Evolutionary conservation across 2,797 vertebrate genomes (phyloP), one percentile per base, ranked within the genome.

Genomic region (Spea hammondii): DNA sequence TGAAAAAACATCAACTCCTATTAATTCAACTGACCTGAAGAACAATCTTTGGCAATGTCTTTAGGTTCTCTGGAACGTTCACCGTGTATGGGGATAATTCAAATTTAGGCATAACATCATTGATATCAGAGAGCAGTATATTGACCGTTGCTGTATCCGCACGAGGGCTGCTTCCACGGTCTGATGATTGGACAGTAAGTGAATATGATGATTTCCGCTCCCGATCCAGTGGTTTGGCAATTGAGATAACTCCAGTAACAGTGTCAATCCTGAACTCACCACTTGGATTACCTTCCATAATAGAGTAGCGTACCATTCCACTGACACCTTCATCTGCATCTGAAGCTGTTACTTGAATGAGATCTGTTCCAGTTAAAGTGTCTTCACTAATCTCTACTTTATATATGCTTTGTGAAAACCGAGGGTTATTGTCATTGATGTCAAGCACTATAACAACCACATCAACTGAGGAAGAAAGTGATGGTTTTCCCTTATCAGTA

Each of bases 291-390:
- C 96, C 96, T 0, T 77, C 83, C 0, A 89, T 50, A 1, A 98
- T 89, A 65, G 94, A 89, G 8, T 98, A 99, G 2, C 98, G 94
- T 2, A 99, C 94, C 86, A 99, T 96, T 0, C 97, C 96, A 0
- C 98, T 99, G 5, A 94, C 93, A 59, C 97, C 96, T 74, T 97
- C 95, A 4, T 99, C 97, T 0, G 90, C 91, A 8, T 99, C 98
- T 0, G 87, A 83, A 12, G 98, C 97, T 0, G 87, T 88, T 50
- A 99, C 95, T 82, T 96, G 96, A 48, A 93, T 86, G 51, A 99
- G 88, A 59, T 99, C 97, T 0, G 95, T 94, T 0, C 98, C 97
- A 0, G 94, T 96, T 80, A 98, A 85, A 10, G 88, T 96, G 83
- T 95, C 89, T 88, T 99, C 97, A 3, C 89, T 88, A 0, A 98